Conservation (phyloP, 2,888 invertebrate species). For the Chrysomela aeneicollis region DNA sequence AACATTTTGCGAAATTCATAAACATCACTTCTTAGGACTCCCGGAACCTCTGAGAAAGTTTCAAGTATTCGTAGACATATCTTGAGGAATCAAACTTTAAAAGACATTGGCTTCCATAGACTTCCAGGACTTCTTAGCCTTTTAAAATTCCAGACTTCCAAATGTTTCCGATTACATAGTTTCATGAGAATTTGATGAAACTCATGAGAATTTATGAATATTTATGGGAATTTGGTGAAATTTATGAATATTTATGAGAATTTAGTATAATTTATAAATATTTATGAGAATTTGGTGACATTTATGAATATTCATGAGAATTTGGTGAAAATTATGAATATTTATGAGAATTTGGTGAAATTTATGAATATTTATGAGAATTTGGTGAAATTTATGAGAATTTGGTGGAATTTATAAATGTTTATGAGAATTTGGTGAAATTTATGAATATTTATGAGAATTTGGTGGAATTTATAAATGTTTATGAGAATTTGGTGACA, state of each 20-base stretch:
- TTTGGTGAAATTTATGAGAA: too few species aligned
- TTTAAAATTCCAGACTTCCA: too few species aligned
- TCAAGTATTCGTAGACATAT: too few species aligned
- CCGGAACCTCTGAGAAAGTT: too few species aligned
- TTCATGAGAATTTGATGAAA: conserved; percentile 16
- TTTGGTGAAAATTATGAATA: not conserved
- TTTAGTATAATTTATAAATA: not conserved
- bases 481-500: too few species aligned
- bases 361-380: not conserved
- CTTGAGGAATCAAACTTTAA: too few species aligned
- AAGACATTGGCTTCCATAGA: too few species aligned
- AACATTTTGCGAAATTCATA: too few species aligned
- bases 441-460: not conserved
- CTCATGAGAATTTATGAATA: not conserved
- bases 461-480: not conserved
- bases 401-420: not conserved
- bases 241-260: not conserved
- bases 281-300: too few species aligned
- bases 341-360: not conserved
- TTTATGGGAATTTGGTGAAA: not conserved
- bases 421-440: not conserved
- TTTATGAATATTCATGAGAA: not conserved
- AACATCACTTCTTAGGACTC: too few species aligned
- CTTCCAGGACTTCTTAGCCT: too few species aligned
- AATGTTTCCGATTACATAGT: too few species aligned